These are phyloP conservation scores for Parazoanthus atlanticus DNA, from an alignment of 92 coral and sea anemone genomes.

Conservation along the genomic window DNA sequence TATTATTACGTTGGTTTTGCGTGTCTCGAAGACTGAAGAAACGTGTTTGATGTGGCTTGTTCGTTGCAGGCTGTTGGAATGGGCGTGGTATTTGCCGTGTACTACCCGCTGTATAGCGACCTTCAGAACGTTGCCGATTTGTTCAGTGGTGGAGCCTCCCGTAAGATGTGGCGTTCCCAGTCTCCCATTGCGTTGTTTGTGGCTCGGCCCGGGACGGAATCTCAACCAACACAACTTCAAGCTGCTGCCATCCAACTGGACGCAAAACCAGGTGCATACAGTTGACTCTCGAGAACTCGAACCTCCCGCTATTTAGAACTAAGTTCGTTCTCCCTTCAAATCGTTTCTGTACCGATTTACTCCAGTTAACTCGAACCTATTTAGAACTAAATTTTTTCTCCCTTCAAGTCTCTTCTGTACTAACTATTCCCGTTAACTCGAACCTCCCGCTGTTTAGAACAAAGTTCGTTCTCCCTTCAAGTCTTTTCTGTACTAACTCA, in stretches of 20 bases:
- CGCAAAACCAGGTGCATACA: slow-evolving; percentile 23
- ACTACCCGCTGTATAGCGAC: slow-evolving; percentile 29
- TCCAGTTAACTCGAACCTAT: too few species aligned
- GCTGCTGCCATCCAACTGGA: slow-evolving; percentile 34
- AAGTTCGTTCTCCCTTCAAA: neutral
- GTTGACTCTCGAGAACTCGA: neutral
- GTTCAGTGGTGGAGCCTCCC: neutral
- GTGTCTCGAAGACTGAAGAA: too few species aligned
- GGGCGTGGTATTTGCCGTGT: slow-evolving; percentile 26
- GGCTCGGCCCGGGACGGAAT: slow-evolving; percentile 5
- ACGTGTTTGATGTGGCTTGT: neutral
- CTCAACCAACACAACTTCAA: neutral
- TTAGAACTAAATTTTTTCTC: too few species aligned
- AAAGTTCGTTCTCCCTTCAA: neutral
- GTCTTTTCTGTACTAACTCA: neutral
- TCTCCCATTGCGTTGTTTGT: slow-evolving; percentile 44
- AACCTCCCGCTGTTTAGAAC: neutral
- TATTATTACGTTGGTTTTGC: too few species aligned
- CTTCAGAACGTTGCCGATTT: slow-evolving; percentile 15
- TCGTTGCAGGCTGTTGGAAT: slow-evolving; percentile 5
- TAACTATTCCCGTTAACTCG: too few species aligned
- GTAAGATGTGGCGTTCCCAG: slow-evolving; percentile 39
- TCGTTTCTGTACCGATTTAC: neutral
- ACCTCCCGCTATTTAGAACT: neutral
- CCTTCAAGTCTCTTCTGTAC: too few species aligned